Conservation (phyloP, 2,113 vertebrate genomes). For the Anhinga anhinga region DNA sequence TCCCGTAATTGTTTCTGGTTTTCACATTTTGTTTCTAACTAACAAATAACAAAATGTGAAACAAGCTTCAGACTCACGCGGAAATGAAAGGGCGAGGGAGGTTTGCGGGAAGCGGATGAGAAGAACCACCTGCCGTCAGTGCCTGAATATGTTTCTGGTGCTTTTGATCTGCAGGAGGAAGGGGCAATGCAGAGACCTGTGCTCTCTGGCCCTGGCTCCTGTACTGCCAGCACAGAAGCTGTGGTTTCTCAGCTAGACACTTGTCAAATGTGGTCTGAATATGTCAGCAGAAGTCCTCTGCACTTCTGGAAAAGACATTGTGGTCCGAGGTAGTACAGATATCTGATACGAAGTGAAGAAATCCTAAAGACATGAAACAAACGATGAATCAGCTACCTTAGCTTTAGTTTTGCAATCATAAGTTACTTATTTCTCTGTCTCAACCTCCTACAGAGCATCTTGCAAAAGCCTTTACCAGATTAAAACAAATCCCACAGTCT, state of each 20-base stretch:
- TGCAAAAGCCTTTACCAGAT: constrained; percentile 42
- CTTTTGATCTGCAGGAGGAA: background rate
- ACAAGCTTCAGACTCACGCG: fast-evolving
- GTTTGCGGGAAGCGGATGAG: background rate
- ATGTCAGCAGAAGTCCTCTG: background rate
- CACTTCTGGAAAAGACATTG: background rate
- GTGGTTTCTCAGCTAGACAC: background rate
- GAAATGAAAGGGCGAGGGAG: background rate
- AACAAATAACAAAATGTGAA: background rate
- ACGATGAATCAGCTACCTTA: constrained; percentile 21
- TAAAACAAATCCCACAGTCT: constrained; percentile 34
- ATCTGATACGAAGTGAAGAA: constrained; percentile 29
- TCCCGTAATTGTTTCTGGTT: background rate
- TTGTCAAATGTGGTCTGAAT: background rate
- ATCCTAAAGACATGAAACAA: background rate
- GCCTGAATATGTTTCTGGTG: background rate
- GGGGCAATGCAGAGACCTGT: background rate
- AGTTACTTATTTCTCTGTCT: constrained; percentile 26
- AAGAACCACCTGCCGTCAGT: background rate
- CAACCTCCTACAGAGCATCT: constrained; percentile 41
- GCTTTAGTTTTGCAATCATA: background rate
- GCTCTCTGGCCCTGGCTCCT: background rate
- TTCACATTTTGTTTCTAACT: background rate
- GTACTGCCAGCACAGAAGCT: background rate
- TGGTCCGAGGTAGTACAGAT: background rate